These are phyloP conservation scores for Diorhabda elongata DNA, from an alignment of 1,140 invertebrate species.

Conservation along the genomic window DNA sequence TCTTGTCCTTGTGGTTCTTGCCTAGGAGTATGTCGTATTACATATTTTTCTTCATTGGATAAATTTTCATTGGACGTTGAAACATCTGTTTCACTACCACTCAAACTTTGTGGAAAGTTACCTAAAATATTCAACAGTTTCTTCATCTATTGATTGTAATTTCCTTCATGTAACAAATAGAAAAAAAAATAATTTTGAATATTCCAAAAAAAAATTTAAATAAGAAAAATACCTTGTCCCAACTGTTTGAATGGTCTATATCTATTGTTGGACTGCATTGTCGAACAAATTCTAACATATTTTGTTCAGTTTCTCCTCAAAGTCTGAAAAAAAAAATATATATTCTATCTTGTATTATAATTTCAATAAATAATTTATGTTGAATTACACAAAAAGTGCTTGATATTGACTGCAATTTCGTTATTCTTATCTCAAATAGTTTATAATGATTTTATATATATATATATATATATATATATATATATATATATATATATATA, in stretches of 20 bases:
- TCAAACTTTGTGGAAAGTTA: constrained; percentile 65
- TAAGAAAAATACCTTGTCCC: constrained; percentile 15
- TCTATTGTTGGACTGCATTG: constrained; percentile 28
- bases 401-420: no score
- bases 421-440: no score
- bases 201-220: background rate
- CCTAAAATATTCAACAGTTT: constrained; percentile 19
- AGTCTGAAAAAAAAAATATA: constrained; percentile 2
- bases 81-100: constrained; percentile 85
- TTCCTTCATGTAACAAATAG: background rate
- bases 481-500: no score
- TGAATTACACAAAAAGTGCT: background rate
- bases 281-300: constrained; percentile 5
- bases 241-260: constrained; percentile 27
- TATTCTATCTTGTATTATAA: background rate
- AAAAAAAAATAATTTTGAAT: constrained; percentile 14
- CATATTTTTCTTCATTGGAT: constrained; percentile 79
- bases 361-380: background rate
- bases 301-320: background rate
- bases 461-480: no score
- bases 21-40: constrained; percentile 73
- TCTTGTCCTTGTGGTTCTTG: constrained; percentile 93
- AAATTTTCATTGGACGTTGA: constrained; percentile 88
- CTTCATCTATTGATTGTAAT: background rate
- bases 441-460: no score